A percentile compares a stretch with the other conserved stretches of the same genome.
Evolutionary conservation across 2,113 vertebrate species (phyloP).

Genomic region (Ameiurus melas): DNA sequence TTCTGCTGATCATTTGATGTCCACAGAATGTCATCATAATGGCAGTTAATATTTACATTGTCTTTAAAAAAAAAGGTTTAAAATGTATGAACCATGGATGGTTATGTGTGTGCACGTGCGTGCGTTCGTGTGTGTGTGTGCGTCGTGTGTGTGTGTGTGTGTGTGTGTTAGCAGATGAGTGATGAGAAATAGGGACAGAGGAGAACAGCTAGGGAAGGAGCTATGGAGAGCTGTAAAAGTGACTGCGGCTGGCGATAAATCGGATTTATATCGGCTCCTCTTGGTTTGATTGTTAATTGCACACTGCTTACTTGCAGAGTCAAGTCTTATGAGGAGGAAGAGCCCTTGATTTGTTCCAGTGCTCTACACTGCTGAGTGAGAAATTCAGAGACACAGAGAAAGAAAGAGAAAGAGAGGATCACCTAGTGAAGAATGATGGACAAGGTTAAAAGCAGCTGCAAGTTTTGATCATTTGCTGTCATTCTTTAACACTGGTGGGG

Average conservation of each 20-base stretch:
- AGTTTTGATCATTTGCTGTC: conserved; percentile 79
- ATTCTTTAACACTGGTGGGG: conserved; percentile 63
- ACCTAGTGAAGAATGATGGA: conserved; percentile 80
- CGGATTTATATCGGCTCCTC: conserved; percentile 41
- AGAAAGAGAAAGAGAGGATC: conserved; percentile 80
- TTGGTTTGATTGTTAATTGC: conserved; percentile 52
- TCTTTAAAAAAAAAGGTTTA: not conserved
- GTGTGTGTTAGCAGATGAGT: conserved; percentile 19
- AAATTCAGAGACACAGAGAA: conserved; percentile 79
- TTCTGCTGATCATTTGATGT: not conserved
- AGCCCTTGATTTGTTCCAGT: conserved; percentile 83
- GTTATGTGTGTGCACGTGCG: conserved; percentile 4
- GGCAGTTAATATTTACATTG: conserved; percentile 3
- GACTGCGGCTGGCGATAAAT: conserved; percentile 40
- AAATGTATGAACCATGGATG: conserved; percentile 10
- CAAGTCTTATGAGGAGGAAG: conserved; percentile 68
- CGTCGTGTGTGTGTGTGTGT: conserved; percentile 29
- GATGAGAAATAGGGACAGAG: conserved; percentile 31
- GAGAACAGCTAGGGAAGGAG: conserved; percentile 23
- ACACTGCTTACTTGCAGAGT: conserved; percentile 39
- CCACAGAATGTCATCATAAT: not conserved
- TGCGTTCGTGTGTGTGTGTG: conserved; percentile 10
- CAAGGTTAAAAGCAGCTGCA: conserved; percentile 85
- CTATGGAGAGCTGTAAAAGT: conserved; percentile 41
- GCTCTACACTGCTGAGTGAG: conserved; percentile 74